These are phyloP conservation scores for Rhynchonycteris naso DNA, from an alignment of 2,797 vertebrate genomes.

Conservation along the genomic window DNA sequence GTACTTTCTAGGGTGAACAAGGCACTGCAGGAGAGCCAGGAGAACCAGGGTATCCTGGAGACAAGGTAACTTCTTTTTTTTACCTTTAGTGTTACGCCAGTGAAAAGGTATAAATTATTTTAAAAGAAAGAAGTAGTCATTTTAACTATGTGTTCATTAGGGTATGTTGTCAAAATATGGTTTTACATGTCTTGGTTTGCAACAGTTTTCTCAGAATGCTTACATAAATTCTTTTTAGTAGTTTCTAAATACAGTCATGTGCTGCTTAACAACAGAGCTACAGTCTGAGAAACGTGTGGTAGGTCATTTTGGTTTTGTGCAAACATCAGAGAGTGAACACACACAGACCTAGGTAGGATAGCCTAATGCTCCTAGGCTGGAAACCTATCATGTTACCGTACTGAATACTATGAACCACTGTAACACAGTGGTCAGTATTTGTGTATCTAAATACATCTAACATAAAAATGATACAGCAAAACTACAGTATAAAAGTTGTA, in stretches of 20 bases:
- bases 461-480: background rate
- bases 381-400: background rate
- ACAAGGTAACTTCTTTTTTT: slow-evolving; percentile 91
- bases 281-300: background rate
- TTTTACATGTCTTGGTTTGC: slow-evolving; percentile 28
- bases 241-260: background rate
- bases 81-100: background rate
- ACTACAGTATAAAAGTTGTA: background rate
- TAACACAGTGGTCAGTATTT: background rate
- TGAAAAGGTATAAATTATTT: background rate
- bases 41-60: slow-evolving; percentile 94
- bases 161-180: background rate
- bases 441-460: background rate
- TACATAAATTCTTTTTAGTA: background rate
- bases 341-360: background rate
- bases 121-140: background rate
- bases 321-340: no score
- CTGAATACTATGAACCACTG: background rate
- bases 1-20: slow-evolving; percentile 92
- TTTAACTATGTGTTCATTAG: background rate
- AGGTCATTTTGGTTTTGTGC: background rate
- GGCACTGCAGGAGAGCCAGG: slow-evolving; percentile 94
- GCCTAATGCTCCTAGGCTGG: background rate
- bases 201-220: background rate
- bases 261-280: background rate